A percentile compares a stretch with the other conserved stretches of the same genome.
phyloP scores from a whole-genome alignment of 2,113 vertebrate species.

The Erythrocercus mccallii region DNA sequence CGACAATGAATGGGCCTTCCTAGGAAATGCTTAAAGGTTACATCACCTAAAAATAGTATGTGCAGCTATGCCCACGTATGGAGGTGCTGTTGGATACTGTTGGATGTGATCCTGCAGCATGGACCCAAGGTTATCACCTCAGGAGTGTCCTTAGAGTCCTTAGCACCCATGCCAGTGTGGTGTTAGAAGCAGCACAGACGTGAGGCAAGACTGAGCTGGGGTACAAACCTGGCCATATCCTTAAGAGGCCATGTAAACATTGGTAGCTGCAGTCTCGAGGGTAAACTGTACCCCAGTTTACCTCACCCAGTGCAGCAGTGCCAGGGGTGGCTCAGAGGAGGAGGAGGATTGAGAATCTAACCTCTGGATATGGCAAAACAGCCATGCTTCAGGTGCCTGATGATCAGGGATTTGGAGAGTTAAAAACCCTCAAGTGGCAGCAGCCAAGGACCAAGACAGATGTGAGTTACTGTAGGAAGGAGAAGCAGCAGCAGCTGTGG shows the following conservation, averaged over 20 bases:
- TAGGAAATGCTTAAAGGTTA: background rate
- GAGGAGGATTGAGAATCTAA: background rate
- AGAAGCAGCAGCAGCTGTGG: background rate
- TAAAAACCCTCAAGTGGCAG: background rate
- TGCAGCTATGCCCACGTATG: background rate
- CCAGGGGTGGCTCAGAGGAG: background rate
- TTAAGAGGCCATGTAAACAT: background rate
- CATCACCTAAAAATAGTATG: background rate
- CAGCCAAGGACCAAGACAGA: background rate
- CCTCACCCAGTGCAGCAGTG: background rate
- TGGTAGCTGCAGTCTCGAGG: background rate
- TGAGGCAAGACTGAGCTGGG: background rate
- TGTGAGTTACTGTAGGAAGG: background rate
- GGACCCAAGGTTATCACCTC: background rate
- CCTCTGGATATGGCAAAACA: background rate
- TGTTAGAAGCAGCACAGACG: background rate
- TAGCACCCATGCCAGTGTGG: background rate
- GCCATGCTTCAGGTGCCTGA: background rate
- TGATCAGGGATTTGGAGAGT: background rate
- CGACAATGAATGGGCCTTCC: background rate
- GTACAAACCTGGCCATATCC: accelerated
- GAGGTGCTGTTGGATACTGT: background rate
- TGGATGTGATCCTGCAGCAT: background rate
- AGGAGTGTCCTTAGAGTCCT: background rate
- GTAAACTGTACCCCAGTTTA: background rate